phyloP scores from a whole-genome alignment of 1,140 invertebrate species.

The Microplitis demolitor region DNA sequence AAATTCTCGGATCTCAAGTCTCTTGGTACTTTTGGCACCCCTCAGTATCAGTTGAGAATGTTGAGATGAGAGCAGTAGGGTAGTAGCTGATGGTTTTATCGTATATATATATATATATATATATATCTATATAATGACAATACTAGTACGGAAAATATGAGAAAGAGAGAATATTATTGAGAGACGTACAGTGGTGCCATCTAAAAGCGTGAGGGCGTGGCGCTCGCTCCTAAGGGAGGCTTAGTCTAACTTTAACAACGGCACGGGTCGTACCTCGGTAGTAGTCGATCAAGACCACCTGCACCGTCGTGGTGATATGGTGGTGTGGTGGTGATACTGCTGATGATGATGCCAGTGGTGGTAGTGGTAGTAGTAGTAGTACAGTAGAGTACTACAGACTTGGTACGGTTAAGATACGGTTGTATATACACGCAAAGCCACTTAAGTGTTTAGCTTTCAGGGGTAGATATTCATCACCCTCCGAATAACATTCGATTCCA shows the following conservation, averaged over 20 bases:
- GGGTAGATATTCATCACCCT: no score
- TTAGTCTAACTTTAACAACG: conserved; percentile 40
- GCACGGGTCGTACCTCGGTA: conserved; percentile 28
- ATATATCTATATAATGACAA: no score
- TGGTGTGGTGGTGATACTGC: not conserved
- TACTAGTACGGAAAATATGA: no score
- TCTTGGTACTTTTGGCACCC: not conserved
- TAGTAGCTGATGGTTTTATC: no score
- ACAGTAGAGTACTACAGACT: no score
- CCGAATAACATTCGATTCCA: no score
- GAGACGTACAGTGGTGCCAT: conserved; percentile 43
- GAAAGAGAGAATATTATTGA: not conserved
- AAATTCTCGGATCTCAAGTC: not conserved
- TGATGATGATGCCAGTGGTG: no score
- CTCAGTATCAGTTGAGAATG: not conserved
- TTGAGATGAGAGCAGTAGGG: not conserved
- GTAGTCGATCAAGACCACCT: conserved; percentile 31
- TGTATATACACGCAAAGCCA: no score
- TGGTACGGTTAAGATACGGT: no score
- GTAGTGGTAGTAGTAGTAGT: no score
- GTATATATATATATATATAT: no score
- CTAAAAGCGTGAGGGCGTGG: conserved; percentile 60
- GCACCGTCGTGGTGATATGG: conserved; percentile 21
- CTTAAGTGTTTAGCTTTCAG: no score
- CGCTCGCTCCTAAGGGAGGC: conserved; percentile 39